Base-by-base conservation (phyloP, 2,113 vertebrate genomes). In the Caretta caretta region DNA sequence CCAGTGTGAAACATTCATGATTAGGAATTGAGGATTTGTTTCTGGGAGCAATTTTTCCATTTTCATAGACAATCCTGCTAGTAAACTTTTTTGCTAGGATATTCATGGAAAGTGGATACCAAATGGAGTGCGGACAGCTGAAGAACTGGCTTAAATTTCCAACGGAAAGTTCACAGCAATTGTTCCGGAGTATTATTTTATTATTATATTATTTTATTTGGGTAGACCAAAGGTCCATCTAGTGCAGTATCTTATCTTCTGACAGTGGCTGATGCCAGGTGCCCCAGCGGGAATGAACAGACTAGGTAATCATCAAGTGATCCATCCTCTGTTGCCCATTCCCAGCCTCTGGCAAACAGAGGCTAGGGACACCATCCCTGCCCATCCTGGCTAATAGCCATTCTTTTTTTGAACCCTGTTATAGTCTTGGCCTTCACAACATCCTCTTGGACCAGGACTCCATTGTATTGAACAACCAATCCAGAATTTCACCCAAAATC, bases 31-130 rank as follows among this genome's bases (percentile, higher is more conserved):
- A 76, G 72, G 42, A 46, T 25, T 69, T 69, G 62, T 8, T 69
- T 11, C 20, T 76, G 72, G 38, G 38, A 76, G 20, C 42, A 27
- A 6, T 31, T 2, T 87, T n/a, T 84, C 42, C n/a, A 38, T 79
- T 87, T 48, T 8, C 48, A 82, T 0, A 1, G 42, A 69, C 57
- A 91, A 46, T 8, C 81, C 48, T 86, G 42, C 84, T 0, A 1
- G 38, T 53, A 90, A 49, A 42, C 72, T 24, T 42, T 22, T 46
- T 76, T 76, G 72, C 72, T 76, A 24, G 42, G 42, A 46, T 76
- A 27, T 46, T 76, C 38, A 13, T 0, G 5, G 82, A 7, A 82
- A 59, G 6, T 0, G 1, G 85, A 86, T 0, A 1, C 0, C 3
- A 90, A 96, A 90, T 3, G 8, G 62, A 83, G 69, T 0, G 3